phyloP scores from a whole-genome alignment of 2,888 invertebrate genomes.

The Eristalis intricaria region DNA sequence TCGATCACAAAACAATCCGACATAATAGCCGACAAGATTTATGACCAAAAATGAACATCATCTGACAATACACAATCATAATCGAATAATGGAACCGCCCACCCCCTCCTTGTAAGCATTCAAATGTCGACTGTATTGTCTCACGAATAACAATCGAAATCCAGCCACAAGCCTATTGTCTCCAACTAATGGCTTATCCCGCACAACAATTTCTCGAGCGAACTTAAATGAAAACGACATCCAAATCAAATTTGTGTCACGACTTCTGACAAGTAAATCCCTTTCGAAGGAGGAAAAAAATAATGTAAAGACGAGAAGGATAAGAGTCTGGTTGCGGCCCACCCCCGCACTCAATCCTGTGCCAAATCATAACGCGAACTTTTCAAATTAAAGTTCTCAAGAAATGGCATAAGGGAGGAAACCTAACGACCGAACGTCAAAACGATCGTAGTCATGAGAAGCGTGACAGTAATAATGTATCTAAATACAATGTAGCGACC shows the following conservation, averaged over 20 bases:
- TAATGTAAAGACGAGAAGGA: background rate
- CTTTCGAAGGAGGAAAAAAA: background rate
- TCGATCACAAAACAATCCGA: background rate
- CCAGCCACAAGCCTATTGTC: slow-evolving; percentile 20
- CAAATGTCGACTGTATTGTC: background rate
- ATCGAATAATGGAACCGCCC: background rate
- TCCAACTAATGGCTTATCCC: slow-evolving; percentile 42
- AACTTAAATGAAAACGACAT: slow-evolving; percentile 40
- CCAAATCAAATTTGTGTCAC: slow-evolving; percentile 69
- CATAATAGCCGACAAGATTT: background rate
- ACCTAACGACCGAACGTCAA: slow-evolving; percentile 40
- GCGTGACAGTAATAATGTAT: slow-evolving; percentile 71
- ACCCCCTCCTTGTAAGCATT: background rate
- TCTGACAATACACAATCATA: background rate
- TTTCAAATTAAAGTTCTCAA: slow-evolving; percentile 62
- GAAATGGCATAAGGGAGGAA: background rate
- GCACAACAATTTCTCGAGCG: background rate
- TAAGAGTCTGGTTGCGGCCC: background rate
- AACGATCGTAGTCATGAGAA: slow-evolving; percentile 68
- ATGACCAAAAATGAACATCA: background rate
- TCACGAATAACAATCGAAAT: slow-evolving; percentile 19
- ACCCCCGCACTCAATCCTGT: background rate
- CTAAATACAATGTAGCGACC: slow-evolving; percentile 47
- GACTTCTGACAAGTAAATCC: slow-evolving; percentile 48
- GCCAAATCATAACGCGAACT: slow-evolving; percentile 55